Conservation (phyloP, 2,888 invertebrate genomes). For the Sphaerophoria rueppellii region DNA sequence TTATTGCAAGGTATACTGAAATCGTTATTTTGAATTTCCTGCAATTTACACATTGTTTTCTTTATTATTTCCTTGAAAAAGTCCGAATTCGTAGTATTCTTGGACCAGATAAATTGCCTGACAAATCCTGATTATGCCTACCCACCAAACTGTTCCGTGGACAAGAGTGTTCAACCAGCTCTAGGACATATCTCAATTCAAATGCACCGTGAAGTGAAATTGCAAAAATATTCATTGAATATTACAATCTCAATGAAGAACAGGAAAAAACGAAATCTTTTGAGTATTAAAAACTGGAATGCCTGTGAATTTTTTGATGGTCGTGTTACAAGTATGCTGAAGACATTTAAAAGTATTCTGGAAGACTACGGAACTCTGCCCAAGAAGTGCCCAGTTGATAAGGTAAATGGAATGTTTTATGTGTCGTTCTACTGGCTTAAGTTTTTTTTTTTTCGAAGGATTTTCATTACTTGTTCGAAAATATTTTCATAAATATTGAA, state of each 20-base stretch:
- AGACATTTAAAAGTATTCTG: not conserved
- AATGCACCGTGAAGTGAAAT: constrained; percentile 4
- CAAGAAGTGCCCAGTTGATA: not conserved
- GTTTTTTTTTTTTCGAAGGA: constrained; percentile 11
- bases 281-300: not conserved
- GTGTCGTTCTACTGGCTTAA: not conserved
- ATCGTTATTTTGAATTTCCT: not conserved
- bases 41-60: not conserved
- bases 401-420: not conserved
- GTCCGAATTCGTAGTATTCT: not conserved
- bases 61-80: not conserved
- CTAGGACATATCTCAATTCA: not conserved
- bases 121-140: not conserved
- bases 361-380: not conserved
- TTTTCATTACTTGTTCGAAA: not conserved
- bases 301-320: constrained; percentile 18
- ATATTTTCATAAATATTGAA: not conserved
- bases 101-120: not conserved
- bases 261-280: not conserved
- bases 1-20: no score
- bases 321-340: not conserved
- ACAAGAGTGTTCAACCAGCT: not conserved
- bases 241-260: not conserved
- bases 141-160: not conserved
- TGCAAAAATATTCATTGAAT: not conserved